Conservation (phyloP, 2,113 vertebrate genomes). For the Urocitellus parryii region DNA sequence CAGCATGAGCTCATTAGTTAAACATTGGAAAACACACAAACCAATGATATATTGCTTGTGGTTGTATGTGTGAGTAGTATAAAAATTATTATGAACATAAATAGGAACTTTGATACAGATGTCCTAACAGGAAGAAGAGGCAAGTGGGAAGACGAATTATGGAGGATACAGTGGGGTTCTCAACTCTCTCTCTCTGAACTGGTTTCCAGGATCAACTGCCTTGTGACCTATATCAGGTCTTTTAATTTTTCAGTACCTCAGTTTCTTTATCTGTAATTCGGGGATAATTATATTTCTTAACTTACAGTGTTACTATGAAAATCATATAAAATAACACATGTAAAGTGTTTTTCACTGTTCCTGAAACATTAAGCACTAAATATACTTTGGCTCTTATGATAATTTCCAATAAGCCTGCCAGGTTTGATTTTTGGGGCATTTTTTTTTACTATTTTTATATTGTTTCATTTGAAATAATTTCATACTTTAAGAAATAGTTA, state of each 20-base stretch:
- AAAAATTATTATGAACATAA: background rate
- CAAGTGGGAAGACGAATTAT: background rate
- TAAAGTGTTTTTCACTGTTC: background rate
- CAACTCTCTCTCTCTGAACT: background rate
- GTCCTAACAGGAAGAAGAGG: background rate
- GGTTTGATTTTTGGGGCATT: background rate
- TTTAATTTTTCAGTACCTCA: background rate
- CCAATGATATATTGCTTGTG: background rate
- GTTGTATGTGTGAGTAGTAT: background rate
- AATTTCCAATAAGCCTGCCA: background rate
- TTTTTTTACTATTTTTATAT: background rate
- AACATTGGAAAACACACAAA: background rate
- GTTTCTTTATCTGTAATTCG: background rate
- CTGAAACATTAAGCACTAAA: background rate
- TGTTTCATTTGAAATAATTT: constrained; percentile 49
- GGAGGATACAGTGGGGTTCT: background rate
- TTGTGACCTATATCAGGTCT: background rate
- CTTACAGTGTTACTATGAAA: background rate
- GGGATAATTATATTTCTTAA: background rate
- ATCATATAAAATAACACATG: background rate
- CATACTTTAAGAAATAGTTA: background rate
- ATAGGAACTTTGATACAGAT: background rate
- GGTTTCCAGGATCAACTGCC: background rate
- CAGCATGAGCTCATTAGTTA: background rate
- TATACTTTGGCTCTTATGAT: background rate